Conservation (phyloP, 2,888 invertebrate genomes). For the Pseudoips prasinana region DNA sequence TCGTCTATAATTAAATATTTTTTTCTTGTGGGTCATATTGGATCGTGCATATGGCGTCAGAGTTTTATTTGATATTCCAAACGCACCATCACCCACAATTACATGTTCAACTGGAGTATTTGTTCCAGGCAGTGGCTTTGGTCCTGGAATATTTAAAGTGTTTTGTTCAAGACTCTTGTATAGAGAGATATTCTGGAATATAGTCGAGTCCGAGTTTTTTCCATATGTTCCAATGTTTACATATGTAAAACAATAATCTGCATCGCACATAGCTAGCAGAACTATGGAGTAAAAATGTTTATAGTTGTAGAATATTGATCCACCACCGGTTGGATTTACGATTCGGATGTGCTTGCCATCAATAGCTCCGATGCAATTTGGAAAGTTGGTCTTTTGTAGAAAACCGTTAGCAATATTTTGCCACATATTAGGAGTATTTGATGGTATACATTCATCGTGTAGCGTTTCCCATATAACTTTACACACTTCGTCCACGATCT, state of each 20-base stretch:
- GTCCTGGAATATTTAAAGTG: constrained; percentile 11
- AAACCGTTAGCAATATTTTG: constrained; percentile 14
- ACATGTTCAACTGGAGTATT: constrained; percentile 28
- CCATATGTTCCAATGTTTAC: constrained; percentile 36
- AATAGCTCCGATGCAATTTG: constrained; percentile 16
- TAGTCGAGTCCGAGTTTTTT: constrained; percentile 32
- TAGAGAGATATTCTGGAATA: constrained; percentile 25
- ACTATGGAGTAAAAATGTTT: constrained; percentile 38
- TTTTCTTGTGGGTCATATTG: constrained; percentile 24
- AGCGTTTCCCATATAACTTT: constrained; percentile 34
- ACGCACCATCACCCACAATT: constrained; percentile 35
- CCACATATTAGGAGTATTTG: constrained; percentile 19
- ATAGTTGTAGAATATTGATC: constrained; percentile 28
- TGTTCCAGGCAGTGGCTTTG: constrained; percentile 31
- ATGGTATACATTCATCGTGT: constrained; percentile 17
- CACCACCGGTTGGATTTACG: constrained; percentile 13
- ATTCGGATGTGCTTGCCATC: constrained; percentile 29
- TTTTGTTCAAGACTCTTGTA: constrained; percentile 24
- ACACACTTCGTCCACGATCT: constrained; percentile 31
- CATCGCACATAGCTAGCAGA: constrained; percentile 35
- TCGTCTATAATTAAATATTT: constrained; percentile 19
- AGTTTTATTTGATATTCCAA: constrained; percentile 30
- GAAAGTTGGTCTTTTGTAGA: constrained; percentile 11
- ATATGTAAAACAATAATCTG: constrained; percentile 34
- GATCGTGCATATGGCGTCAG: constrained; percentile 28